Conservation (phyloP, 2,888 invertebrate genomes). For the Coleophora flavipennella region DNA sequence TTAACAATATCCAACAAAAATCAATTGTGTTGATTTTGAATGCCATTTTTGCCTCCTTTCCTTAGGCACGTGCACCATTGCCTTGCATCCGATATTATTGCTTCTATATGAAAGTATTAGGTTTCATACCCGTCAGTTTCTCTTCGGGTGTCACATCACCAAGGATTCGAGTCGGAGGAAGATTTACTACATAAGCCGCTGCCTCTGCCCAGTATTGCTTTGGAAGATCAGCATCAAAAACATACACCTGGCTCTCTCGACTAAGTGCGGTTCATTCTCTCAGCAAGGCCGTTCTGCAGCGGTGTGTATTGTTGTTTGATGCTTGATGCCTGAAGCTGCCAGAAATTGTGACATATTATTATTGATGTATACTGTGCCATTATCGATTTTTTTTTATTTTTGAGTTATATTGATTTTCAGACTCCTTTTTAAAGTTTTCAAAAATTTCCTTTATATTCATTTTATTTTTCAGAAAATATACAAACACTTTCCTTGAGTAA, state of each 20-base stretch:
- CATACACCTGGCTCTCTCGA: conserved; percentile 16
- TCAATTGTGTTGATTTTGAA: conserved; percentile 4
- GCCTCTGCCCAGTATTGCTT: conserved; percentile 16
- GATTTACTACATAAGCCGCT: conserved; percentile 14
- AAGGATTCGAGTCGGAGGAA: conserved; percentile 6
- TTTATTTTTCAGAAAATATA: background rate
- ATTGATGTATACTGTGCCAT: conserved; percentile 12
- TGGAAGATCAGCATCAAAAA: conserved; percentile 11
- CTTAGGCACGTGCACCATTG: conserved; percentile 3
- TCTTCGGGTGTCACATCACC: conserved; percentile 17
- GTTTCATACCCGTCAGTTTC: conserved; percentile 28
- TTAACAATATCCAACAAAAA: conserved; percentile 3
- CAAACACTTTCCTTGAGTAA: background rate
- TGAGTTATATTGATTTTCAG: conserved; percentile 6
- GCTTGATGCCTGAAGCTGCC: too few relatives aligned
- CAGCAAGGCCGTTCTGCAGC: conserved; percentile 27
- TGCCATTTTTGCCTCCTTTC: conserved; percentile 2
- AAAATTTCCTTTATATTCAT: too few relatives aligned
- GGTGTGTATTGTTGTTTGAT: conserved; percentile 25
- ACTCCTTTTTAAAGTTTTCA: too few relatives aligned
- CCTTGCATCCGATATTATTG: conserved; percentile 7
- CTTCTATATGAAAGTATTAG: conserved; percentile 6
- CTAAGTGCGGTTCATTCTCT: too few relatives aligned
- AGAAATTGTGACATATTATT: conserved; percentile 6
- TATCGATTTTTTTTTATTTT: conserved; percentile 9